Base-by-base conservation (phyloP, 35 echinoderm and acorn worm genomes). In the Acanthaster planci region DNA sequence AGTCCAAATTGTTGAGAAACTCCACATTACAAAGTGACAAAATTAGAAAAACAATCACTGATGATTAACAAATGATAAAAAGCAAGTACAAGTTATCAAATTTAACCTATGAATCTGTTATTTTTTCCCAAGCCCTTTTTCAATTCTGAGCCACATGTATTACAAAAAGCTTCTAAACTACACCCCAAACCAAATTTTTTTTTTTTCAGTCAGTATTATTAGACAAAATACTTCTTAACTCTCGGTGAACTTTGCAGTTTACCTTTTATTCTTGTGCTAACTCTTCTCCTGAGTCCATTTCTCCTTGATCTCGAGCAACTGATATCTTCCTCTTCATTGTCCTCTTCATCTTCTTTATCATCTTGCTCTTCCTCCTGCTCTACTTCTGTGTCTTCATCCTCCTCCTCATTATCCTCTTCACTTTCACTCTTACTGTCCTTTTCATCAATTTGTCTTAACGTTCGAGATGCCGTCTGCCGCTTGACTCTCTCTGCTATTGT, bases 401-500 rank as follows among this genome's bases (percentile, higher is more conserved):
- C 59, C 19, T 80, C 82, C 12, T 80, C 82, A 7, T 64, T 80
- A 22, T 68, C 76, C 40, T 56, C 68, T 29, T 68, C 47, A 31
- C 50, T 47, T 2, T 86, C 84, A 27, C 40, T 37, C n/a, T 39
- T 80, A 58, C 30, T 50, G 35, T 84, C 38, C 16, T 39, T 51
- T 19, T 55, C n/a, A 27, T 47, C 79, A 17, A 53, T 22, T 32
- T 78, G 12, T 19, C 55, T 32, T 44, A 55, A 23, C 4, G 37
- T 55, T 32, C 55, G 47, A 51, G 38, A 40, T 77, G 79, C 47
- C 22, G 50, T 34, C 38, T 87, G 38, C 38, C 84, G 64, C 38
- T 79, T 86, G n/a, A 36, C 77, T 59, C 55, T 58, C 53, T 87
- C 78, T 35, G 84, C 67, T 40, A 75, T 36, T 16, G 55, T 55